Conservation (phyloP, 2,113 vertebrate genomes). For the Ailurus styani region DNA sequence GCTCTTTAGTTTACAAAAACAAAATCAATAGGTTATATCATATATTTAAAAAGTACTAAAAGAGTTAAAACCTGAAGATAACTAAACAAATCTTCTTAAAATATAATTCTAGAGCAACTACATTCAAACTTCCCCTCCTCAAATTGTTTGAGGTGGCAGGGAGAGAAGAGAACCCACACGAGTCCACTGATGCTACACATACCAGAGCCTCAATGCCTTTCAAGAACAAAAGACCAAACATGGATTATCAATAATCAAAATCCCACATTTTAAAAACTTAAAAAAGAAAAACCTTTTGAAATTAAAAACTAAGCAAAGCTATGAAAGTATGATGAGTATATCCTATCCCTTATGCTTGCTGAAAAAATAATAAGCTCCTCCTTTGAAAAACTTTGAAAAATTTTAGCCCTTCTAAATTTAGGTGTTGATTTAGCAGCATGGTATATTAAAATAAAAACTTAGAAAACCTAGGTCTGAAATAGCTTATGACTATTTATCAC, state of each 20-base stretch:
- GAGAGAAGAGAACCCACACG: neutral
- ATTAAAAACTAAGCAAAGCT: constrained; percentile 20
- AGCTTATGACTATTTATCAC: constrained; percentile 8
- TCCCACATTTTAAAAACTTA: neutral
- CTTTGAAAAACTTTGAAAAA: neutral
- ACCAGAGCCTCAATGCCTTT: neutral
- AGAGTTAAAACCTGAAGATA: constrained; percentile 41
- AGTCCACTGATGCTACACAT: neutral
- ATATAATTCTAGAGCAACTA: constrained; percentile 8
- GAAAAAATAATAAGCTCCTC: neutral
- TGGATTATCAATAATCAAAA: constrained; percentile 14
- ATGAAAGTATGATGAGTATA: neutral
- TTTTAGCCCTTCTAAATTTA: constrained; percentile 23
- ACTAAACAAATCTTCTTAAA: constrained; percentile 28
- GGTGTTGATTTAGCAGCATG: neutral
- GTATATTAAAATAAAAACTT: constrained; percentile 39
- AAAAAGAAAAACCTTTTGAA: neutral
- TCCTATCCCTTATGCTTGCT: neutral
- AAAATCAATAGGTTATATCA: neutral
- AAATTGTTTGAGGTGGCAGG: neutral
- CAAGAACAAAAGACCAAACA: neutral
- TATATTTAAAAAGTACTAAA: constrained; percentile 19
- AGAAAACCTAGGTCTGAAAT: constrained; percentile 42
- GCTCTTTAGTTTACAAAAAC: neutral
- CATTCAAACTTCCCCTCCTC: neutral